Evolutionary conservation across 2,797 vertebrate genomes (phyloP).

Genomic region (Enteromius trimaculatus): DNA sequence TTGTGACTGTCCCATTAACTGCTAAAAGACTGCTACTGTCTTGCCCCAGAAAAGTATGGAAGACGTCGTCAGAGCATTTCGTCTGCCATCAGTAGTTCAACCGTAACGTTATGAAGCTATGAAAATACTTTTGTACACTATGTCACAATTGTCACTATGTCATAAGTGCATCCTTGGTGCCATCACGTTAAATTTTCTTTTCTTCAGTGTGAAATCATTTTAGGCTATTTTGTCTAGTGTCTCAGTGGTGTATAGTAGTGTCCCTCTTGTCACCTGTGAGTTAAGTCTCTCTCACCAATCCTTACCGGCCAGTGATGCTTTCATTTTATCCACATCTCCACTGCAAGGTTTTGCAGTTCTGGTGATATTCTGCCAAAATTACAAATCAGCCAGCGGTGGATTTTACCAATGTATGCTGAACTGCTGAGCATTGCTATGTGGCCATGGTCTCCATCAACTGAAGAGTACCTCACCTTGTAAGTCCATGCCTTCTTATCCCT

Average conservation of each 20-base stretch:
- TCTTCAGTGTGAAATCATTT: background rate
- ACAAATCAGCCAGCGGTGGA: background rate
- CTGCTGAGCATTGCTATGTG: background rate
- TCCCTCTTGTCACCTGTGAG: background rate
- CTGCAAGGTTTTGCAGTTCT: background rate
- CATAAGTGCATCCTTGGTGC: no score
- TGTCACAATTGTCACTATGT: no score
- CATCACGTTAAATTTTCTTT: background rate
- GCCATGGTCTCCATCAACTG: background rate
- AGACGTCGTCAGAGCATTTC: no score
- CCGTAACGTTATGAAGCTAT: no score
- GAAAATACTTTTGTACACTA: no score
- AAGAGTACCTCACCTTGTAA: background rate
- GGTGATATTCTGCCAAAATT: background rate
- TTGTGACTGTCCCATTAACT: no score
- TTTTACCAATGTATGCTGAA: background rate
- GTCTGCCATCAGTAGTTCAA: no score
- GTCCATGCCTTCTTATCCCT: background rate
- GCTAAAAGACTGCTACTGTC: no score
- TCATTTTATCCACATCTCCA: background rate
- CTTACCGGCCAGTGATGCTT: background rate
- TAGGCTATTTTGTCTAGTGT: background rate
- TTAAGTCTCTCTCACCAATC: background rate
- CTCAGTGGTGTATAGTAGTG: background rate
- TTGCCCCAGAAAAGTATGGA: no score